These are phyloP conservation scores for Lamproptera curius DNA, from an alignment of 2,888 invertebrate species.

Conservation along the genomic window DNA sequence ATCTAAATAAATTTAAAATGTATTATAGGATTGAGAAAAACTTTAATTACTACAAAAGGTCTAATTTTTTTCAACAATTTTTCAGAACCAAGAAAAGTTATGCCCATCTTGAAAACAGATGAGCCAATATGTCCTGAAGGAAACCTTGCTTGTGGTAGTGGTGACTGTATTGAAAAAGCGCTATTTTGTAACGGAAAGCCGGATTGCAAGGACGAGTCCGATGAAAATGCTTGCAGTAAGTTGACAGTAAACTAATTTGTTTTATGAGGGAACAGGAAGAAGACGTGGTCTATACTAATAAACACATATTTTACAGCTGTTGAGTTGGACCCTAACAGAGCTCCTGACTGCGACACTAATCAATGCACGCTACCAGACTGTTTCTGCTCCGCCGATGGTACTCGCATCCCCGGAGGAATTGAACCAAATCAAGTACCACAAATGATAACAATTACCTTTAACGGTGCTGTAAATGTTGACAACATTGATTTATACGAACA, in stretches of 20 bases:
- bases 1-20: not conserved
- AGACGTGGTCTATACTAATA: not conserved
- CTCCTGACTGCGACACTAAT: constrained; percentile 93
- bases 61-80: constrained; percentile 28
- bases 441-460: constrained; percentile 95
- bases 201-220: constrained; percentile 96
- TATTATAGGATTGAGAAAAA: not conserved
- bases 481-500: constrained; percentile 95
- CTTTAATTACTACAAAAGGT: not conserved
- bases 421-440: constrained; percentile 93
- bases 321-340: constrained; percentile 93
- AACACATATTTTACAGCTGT: constrained; percentile 80
- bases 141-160: constrained; percentile 93
- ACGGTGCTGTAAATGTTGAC: constrained; percentile 94
- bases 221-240: constrained; percentile 97
- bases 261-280: constrained; percentile 3
- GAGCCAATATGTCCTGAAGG: constrained; percentile 95
- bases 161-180: constrained; percentile 94
- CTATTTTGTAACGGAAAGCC: constrained; percentile 95
- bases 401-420: constrained; percentile 90
- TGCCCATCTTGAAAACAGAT: constrained; percentile 94
- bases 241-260: constrained; percentile 35
- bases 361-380: constrained; percentile 94
- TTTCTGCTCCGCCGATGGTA: constrained; percentile 95
- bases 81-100: constrained; percentile 92